Evolutionary conservation across 2,888 invertebrate species (phyloP).

Genomic region (Tipula lateralis): DNA sequence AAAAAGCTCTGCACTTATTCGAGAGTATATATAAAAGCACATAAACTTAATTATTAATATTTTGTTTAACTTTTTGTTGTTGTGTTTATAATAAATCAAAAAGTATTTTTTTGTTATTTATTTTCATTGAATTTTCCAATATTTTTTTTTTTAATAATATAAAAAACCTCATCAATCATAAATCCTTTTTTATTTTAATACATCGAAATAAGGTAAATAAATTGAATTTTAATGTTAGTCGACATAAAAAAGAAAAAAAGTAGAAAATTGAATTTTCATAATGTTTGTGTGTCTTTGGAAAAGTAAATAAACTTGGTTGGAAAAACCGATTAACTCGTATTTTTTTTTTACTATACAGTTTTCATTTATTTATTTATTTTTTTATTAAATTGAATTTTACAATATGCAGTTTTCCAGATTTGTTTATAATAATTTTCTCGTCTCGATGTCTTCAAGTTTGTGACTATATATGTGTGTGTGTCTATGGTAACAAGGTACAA

Average conservation of each 20-base stretch:
- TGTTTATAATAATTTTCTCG: background rate
- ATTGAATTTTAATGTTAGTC: slow-evolving; percentile 9
- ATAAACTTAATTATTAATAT: background rate
- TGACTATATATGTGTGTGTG: background rate
- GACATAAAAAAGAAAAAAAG: background rate
- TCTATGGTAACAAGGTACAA: background rate
- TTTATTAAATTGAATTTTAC: slow-evolving; percentile 1
- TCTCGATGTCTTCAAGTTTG: background rate
- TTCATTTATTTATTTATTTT: background rate
- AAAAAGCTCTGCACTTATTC: background rate
- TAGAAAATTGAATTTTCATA: slow-evolving; percentile 24
- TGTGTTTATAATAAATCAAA: background rate
- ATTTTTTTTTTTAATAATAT: background rate
- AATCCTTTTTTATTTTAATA: background rate
- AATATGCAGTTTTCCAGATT: slow-evolving; percentile 19
- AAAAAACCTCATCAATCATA: background rate
- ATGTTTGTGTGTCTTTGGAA: slow-evolving; percentile 11
- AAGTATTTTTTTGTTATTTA: too few species aligned
- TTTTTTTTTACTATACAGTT: background rate
- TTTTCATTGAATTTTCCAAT: background rate
- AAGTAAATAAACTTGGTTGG: background rate
- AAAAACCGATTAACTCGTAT: background rate
- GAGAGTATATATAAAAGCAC: background rate
- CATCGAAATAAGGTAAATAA: background rate
- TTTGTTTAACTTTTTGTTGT: background rate